Evolutionary conservation across 2,113 vertebrate genomes (phyloP).

Genomic region (Sinocyclocheilus anshuiensis): DNA sequence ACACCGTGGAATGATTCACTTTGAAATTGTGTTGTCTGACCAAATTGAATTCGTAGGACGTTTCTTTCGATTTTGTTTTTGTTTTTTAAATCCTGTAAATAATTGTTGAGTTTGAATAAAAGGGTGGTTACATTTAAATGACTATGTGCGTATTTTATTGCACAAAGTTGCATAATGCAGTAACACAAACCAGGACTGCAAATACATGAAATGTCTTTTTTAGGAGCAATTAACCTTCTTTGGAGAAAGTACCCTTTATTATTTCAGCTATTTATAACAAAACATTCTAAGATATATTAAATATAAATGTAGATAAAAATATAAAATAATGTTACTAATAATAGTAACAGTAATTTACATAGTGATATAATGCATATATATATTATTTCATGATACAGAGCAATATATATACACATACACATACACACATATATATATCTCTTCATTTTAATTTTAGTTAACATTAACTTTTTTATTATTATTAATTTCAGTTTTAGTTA

Average conservation of each 20-base stretch:
- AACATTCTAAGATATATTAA: not conserved
- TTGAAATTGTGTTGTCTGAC: not conserved
- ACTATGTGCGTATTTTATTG: not conserved
- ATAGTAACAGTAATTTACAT: not conserved
- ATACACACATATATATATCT: too few relatives aligned
- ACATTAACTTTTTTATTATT: too few relatives aligned
- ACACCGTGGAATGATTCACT: not conserved
- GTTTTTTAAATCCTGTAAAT: conserved; percentile 43
- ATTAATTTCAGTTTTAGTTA: too few relatives aligned
- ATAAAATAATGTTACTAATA: too few relatives aligned
- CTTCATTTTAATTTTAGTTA: too few relatives aligned
- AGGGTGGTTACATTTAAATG: conserved; percentile 20
- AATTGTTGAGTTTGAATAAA: conserved; percentile 38
- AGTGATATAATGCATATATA: not conserved
- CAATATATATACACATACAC: too few relatives aligned
- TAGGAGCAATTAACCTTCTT: not conserved
- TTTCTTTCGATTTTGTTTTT: not conserved
- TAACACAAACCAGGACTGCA: not conserved
- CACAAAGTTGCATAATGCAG: not conserved
- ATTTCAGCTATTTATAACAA: not conserved
- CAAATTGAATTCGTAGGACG: not conserved
- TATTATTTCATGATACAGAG: not conserved
- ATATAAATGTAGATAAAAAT: too few relatives aligned
- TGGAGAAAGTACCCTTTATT: not conserved
- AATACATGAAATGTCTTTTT: not conserved